Evolutionary conservation across 2,797 vertebrate species (phyloP).

Genomic region (Gymnothorax reevesii): DNA sequence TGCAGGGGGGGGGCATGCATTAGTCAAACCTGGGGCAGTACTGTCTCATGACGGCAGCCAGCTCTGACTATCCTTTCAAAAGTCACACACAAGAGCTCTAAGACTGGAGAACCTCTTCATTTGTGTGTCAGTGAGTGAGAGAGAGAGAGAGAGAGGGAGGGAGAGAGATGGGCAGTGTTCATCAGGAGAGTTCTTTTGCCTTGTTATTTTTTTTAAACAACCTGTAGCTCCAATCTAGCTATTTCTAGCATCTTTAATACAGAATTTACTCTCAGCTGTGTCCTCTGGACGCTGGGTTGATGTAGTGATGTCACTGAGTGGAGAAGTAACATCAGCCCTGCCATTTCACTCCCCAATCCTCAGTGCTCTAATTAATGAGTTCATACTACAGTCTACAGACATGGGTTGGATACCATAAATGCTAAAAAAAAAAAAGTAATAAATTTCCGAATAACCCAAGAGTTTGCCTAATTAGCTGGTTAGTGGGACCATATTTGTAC

Average conservation of each 20-base stretch:
- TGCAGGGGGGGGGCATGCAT: background rate
- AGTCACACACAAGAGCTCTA: background rate
- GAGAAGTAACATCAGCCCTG: background rate
- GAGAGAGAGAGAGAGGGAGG: background rate
- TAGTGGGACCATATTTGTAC: too few species aligned
- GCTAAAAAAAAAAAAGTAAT: background rate
- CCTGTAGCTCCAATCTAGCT: background rate
- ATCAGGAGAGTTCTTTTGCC: background rate
- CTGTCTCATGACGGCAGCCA: constrained; percentile 29
- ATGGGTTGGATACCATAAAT: background rate
- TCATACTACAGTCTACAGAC: background rate
- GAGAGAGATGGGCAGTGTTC: background rate
- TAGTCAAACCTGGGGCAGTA: background rate
- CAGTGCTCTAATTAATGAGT: background rate
- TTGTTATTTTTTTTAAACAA: background rate
- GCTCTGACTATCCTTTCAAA: constrained; percentile 43
- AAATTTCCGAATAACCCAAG: too few species aligned
- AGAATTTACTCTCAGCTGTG: background rate
- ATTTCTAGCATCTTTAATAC: background rate
- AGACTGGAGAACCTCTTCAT: constrained; percentile 34
- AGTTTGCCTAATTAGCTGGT: too few species aligned
- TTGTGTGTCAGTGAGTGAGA: constrained; percentile 20
- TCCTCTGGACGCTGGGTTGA: background rate
- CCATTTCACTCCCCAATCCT: background rate
- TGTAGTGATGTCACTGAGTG: too few species aligned